Evolutionary conservation across 2,888 invertebrate genomes (phyloP).

Genomic region (Operophtera brumata): DNA sequence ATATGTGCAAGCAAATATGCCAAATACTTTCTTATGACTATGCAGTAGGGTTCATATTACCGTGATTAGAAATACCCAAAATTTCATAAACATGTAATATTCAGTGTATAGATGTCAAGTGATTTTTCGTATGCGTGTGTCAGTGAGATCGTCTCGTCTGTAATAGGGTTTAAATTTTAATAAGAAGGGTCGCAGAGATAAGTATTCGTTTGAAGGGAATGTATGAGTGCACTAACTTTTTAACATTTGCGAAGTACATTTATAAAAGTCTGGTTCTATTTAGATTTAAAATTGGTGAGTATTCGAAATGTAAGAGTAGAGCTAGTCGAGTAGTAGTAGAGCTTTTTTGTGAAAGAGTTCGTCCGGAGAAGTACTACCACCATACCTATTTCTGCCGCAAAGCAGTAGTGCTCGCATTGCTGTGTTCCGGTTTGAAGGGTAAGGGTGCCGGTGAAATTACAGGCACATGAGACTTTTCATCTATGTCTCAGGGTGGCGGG

Average conservation of each 20-base stretch:
- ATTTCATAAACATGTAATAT: constrained; percentile 47
- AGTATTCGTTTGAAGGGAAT: constrained; percentile 18
- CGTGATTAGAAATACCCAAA: background rate
- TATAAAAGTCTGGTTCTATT: background rate
- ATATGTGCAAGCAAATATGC: constrained; percentile 12
- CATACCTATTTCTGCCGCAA: no score
- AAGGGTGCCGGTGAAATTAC: no score
- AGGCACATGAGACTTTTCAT: no score
- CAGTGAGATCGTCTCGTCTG: constrained; percentile 40
- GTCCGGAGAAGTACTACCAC: no score
- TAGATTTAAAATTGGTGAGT: background rate
- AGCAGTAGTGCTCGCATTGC: no score
- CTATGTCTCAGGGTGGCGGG: no score
- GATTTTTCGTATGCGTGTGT: constrained; percentile 47
- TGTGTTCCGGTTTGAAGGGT: no score
- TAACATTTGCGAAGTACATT: constrained; percentile 2
- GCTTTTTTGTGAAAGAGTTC: no score
- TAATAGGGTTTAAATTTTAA: constrained; percentile 50
- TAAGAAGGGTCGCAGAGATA: constrained; percentile 29
- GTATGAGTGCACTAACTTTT: constrained; percentile 10
- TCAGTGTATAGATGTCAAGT: constrained; percentile 39
- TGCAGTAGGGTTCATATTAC: constrained; percentile 1
- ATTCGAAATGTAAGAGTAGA: no score
- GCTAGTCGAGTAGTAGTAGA: no score
- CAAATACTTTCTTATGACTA: constrained; percentile 1